Conservation (phyloP, 2,113 vertebrate species). For the Panthera uncia region DNA sequence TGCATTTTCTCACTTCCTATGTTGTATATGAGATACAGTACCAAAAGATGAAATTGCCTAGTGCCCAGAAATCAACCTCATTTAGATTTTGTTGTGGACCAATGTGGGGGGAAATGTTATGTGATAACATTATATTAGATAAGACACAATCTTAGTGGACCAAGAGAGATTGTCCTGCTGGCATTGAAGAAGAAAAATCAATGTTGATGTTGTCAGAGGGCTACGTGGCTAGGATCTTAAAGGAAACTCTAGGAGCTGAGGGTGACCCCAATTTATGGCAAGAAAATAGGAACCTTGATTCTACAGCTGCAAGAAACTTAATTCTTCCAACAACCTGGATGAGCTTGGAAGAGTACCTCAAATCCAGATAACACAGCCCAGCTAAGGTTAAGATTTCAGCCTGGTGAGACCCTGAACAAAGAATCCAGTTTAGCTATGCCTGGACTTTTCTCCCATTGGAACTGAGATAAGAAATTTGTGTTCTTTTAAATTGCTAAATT, state of each 20-base stretch:
- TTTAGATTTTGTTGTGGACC: background rate
- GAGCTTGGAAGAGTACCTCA: background rate
- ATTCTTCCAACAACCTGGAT: background rate
- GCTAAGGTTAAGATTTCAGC: background rate
- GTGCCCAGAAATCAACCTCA: background rate
- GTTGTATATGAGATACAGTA: background rate
- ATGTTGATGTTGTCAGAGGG: background rate
- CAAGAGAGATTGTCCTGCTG: background rate
- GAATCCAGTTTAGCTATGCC: too few relatives aligned
- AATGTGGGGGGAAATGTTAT: background rate
- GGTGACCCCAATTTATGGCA: background rate
- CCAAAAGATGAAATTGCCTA: background rate
- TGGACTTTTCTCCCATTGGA: background rate
- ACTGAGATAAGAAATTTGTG: background rate
- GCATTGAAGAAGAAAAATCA: background rate
- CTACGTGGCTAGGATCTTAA: rapidly evolving
- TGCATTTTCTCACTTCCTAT: background rate
- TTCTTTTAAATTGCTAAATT: background rate
- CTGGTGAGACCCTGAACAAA: background rate
- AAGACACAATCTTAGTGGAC: background rate
- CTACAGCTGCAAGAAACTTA: background rate
- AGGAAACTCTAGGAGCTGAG: background rate
- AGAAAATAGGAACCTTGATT: background rate
- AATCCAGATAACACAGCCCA: background rate
- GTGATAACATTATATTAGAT: background rate